Evolutionary conservation across 2,797 vertebrate species (phyloP).

Genomic region (Uromys caudimaculatus): DNA sequence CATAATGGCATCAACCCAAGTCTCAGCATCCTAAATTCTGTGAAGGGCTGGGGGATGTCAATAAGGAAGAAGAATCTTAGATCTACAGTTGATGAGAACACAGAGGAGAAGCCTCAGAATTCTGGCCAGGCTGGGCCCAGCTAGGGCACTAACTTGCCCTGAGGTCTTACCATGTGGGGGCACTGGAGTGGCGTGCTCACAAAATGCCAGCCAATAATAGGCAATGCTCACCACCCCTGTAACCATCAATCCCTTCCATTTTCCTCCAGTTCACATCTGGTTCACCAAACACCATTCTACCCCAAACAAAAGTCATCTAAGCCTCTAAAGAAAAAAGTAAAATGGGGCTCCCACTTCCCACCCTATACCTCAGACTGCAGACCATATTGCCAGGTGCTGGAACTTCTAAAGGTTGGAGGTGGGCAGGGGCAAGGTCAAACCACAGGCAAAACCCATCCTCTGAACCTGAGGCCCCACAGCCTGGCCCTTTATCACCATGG

Average conservation of each 20-base stretch:
- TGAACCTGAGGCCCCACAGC: neutral
- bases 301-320: neutral
- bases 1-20: neutral
- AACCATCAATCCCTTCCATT: neutral
- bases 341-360: neutral
- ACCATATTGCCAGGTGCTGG: too few relatives aligned
- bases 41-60: neutral
- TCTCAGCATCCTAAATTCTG: neutral
- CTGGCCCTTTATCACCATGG: neutral
- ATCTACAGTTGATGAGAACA: neutral
- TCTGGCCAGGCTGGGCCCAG: neutral
- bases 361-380: neutral
- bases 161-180: neutral
- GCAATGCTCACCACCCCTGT: neutral
- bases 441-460: neutral
- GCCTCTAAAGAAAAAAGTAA: neutral
- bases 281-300: slow-evolving; percentile 25
- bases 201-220: neutral
- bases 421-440: neutral
- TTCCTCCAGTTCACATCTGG: neutral
- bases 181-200: neutral
- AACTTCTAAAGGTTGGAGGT: neutral
- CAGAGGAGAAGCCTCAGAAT: slow-evolving; percentile 12
- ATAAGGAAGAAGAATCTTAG: neutral
- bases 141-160: neutral